A percentile compares a stretch with the other conserved stretches of the same genome.
Conservation (phyloP, 2,888 invertebrate species). For the Lysandra coridon region DNA sequence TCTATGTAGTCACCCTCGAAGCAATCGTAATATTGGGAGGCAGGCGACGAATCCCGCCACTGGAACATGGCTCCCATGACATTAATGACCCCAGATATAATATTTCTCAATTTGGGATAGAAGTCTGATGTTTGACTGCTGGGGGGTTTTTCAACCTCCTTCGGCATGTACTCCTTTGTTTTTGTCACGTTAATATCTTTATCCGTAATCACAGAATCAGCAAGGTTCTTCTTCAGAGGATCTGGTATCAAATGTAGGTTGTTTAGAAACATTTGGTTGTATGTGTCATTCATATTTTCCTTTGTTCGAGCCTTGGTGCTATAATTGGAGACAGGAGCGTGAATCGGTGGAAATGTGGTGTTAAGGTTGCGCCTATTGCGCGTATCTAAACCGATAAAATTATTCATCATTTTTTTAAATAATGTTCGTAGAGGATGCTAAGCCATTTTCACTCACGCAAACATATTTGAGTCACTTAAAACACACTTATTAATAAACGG, state of each 20-base stretch:
- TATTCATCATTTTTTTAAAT: conserved; percentile 58
- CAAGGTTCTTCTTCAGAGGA: conserved; percentile 67
- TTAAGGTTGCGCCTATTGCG: conserved; percentile 57
- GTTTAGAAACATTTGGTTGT: conserved; percentile 56
- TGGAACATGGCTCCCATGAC: conserved; percentile 61
- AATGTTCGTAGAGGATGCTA: conserved; percentile 53
- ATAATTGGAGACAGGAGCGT: conserved; percentile 57
- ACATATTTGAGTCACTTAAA: conserved; percentile 48
- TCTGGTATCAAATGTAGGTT: conserved; percentile 62
- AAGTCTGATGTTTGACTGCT: conserved; percentile 44
- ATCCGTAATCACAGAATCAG: conserved; percentile 58
- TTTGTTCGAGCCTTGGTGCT: conserved; percentile 54
- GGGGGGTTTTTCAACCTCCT: conserved; percentile 36
- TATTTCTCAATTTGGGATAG: conserved; percentile 53
- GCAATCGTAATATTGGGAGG: conserved; percentile 53
- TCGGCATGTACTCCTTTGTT: conserved; percentile 37
- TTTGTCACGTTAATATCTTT: conserved; percentile 41
- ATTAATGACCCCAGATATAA: conserved; percentile 63
- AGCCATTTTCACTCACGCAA: conserved; percentile 56
- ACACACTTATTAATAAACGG: conserved; percentile 54
- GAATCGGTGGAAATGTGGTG: conserved; percentile 50
- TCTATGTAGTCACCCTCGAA: conserved; percentile 44
- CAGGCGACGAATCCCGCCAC: conserved; percentile 52
- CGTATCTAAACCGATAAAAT: conserved; percentile 52
- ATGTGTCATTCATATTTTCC: conserved; percentile 54